A percentile compares a stretch with the other conserved stretches of the same genome.
phyloP scores from a whole-genome alignment of 1,140 invertebrate species.

The Matsumurasca onukii region DNA sequence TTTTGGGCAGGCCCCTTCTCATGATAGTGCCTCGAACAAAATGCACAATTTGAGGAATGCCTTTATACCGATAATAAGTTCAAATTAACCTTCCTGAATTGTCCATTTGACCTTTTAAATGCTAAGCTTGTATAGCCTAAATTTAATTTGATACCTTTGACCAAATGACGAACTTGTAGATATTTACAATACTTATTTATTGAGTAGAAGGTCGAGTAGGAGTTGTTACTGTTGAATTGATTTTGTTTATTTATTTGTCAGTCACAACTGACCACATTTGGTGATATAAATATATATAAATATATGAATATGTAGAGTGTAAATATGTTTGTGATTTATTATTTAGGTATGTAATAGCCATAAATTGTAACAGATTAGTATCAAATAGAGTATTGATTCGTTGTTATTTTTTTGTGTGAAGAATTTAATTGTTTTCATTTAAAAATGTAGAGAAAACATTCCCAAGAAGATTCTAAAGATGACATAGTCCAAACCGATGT shows the following conservation, averaged over 20 bases:
- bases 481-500: neutral
- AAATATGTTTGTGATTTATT: constrained; percentile 25
- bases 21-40: constrained; percentile 9
- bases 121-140: neutral
- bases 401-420: neutral
- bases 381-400: constrained; percentile 4
- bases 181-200: constrained; percentile 7
- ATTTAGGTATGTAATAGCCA: neutral
- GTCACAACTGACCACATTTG: neutral
- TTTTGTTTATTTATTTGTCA: constrained; percentile 16
- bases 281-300: too few species aligned
- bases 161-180: neutral
- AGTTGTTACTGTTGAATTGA: constrained; percentile 10
- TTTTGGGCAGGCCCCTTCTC: too few species aligned
- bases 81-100: too few species aligned
- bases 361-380: constrained; percentile 15
- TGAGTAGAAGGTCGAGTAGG: neutral
- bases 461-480: neutral
- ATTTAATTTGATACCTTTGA: neutral
- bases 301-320: constrained; percentile 23
- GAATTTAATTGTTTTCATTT: neutral
- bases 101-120: neutral
- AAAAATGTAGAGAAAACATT: neutral
- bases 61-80: too few species aligned
- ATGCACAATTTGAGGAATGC: constrained; percentile 23